phyloP scores from a whole-genome alignment of 2,113 vertebrate genomes.

The Lipotes vexillifer region DNA sequence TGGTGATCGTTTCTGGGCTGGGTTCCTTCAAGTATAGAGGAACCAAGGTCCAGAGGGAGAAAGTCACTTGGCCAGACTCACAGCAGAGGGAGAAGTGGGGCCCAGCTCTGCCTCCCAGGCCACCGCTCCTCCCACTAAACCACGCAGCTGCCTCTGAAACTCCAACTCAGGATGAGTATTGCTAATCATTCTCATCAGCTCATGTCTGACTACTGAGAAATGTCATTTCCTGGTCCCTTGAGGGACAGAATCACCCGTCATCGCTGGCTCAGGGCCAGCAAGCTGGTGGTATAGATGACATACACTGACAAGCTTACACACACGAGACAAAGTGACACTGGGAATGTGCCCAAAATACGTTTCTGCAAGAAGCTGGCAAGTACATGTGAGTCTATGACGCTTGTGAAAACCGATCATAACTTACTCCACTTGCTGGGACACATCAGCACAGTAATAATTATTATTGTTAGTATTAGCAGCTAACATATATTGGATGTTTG shows the following conservation, averaged over 20 bases:
- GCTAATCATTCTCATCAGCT: not conserved
- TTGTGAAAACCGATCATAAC: not conserved
- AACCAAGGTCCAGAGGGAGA: not conserved
- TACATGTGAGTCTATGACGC: not conserved
- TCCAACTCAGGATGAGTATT: not conserved
- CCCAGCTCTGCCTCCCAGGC: not conserved
- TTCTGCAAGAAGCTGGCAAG: not conserved
- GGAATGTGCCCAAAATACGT: not conserved
- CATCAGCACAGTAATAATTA: not conserved
- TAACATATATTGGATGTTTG: not conserved
- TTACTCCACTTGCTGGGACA: not conserved
- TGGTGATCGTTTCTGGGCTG: no score
- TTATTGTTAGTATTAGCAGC: not conserved
- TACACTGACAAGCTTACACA: not conserved
- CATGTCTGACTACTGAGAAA: not conserved
- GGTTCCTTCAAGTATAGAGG: not conserved
- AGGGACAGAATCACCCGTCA: not conserved
- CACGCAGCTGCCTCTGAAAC: not conserved
- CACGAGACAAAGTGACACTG: not conserved
- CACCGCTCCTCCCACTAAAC: not conserved
- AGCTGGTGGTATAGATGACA: not conserved
- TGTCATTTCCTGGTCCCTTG: not conserved
- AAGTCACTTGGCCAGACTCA: not conserved
- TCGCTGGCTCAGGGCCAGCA: not conserved
- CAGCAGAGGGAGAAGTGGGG: rapidly evolving